Evolutionary conservation across 1,140 invertebrate species (phyloP), one percentile per base, ranked within the genome.

Genomic region (Bombyx mori): DNA sequence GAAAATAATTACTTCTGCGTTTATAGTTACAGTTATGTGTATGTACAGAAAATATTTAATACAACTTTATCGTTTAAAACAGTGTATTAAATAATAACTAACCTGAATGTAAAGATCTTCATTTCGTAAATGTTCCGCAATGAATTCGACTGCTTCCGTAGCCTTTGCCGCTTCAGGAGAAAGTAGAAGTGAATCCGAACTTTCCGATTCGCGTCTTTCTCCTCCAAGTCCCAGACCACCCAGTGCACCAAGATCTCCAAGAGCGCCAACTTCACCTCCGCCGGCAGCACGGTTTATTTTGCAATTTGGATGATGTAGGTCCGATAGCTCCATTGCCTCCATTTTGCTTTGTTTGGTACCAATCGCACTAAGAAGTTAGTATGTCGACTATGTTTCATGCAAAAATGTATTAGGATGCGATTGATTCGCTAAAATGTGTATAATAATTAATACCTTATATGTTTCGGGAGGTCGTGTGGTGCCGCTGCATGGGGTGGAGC

Each of bases 41-140:
- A 35, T 5, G 26, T 35, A 35, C 26, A 35, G 26, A 3, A 35
- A 3, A 35, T 35, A 35, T 35, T 35, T 35, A 35, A 35, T 35
- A 5, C 26, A 2, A 35, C 1, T 35, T 35, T 3, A 35, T 35
- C 4, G 26, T 35, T 35, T 35, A 35, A 35, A 2, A 35, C 26
- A 35, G 26, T 35, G 26, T 35, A 47, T 47, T 12, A 54, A n/a
- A 44, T 54, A 42, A 54, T 44, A 8, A 42, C 52, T 44, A 85
- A 98, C 97, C 92, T 99, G 97, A 86, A 98, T 98, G 73, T 98
- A 98, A 73, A 97, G 93, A 90, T 98, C 97, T 88, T 98, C 97
- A 79, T 97, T 97, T 67, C 97, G 93, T 59, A 99, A 91, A 91
- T 99, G 97, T 86, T 99, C 97, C 26, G 98, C 98, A 63, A 99